Percentiles rank a stretch among this genome's conserved stretches.
Evolutionary conservation across 2,113 vertebrate species (phyloP).

Genomic region (Corythornis cristatus): DNA sequence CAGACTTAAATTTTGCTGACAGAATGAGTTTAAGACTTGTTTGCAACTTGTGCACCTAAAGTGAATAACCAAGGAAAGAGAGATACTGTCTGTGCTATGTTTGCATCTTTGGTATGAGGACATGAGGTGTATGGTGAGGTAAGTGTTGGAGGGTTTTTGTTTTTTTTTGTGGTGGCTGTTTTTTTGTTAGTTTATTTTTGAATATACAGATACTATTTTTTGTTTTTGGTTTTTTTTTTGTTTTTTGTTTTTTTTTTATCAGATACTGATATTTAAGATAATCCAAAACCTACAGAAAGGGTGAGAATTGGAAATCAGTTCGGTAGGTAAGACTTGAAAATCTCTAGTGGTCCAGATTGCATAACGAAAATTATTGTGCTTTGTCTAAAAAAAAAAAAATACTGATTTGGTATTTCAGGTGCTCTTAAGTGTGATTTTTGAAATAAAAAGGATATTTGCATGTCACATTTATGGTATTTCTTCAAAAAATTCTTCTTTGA

Average conservation of each 20-base stretch:
- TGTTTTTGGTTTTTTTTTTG: neutral
- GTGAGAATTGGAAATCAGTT: neutral
- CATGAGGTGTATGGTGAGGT: neutral
- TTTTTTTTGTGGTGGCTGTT: neutral
- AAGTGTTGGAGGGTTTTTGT: neutral
- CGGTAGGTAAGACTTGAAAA: neutral
- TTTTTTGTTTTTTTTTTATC: no score
- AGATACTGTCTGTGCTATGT: neutral
- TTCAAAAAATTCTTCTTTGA: neutral
- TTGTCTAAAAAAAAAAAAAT: neutral
- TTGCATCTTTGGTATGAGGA: neutral
- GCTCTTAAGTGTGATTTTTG: neutral
- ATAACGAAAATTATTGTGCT: neutral
- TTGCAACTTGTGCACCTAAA: neutral
- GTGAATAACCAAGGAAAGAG: neutral
- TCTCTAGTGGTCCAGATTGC: neutral
- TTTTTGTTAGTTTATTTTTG: neutral
- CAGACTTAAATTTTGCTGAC: neutral
- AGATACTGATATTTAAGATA: no score
- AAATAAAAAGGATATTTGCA: neutral
- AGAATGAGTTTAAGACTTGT: neutral
- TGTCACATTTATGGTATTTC: neutral
- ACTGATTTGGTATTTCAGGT: neutral
- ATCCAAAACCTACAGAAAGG: neutral
- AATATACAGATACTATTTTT: neutral